These are phyloP conservation scores for Andrena chrysosceles DNA, from an alignment of 2,888 invertebrate species.

Conservation along the genomic window DNA sequence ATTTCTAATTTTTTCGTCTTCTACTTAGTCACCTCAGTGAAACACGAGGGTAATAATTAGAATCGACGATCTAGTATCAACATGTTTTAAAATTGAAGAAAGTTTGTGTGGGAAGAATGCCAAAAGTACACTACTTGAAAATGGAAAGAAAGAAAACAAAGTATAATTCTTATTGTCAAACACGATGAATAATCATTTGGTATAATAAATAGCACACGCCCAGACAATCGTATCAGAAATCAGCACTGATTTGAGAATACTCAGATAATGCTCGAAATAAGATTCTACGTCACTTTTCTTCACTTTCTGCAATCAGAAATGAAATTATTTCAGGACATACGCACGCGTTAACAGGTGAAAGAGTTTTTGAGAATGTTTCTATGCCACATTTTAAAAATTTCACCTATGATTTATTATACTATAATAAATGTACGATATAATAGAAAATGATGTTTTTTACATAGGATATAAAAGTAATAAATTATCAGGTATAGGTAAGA, in stretches of 20 bases:
- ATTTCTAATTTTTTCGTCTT: too few species aligned
- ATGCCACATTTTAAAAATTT: not conserved
- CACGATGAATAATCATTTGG: not conserved
- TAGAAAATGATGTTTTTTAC: not conserved
- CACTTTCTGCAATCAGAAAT: too few species aligned
- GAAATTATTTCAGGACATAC: not conserved
- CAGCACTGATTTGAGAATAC: not conserved
- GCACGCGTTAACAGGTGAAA: not conserved
- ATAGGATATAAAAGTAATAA: not conserved
- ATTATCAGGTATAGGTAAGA: not conserved
- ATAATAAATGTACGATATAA: not conserved
- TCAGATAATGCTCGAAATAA: not conserved
- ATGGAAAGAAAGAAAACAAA: not conserved
- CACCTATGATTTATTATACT: not conserved
- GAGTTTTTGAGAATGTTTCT: not conserved
- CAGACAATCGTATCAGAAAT: not conserved
- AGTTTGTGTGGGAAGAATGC: not conserved
- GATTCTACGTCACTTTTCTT: not conserved
- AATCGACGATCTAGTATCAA: not conserved
- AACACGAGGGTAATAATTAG: too few species aligned
- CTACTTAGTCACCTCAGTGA: too few species aligned
- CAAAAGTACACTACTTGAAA: not conserved
- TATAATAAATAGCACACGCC: not conserved
- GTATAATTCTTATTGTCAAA: conserved; percentile 6
- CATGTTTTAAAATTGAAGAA: not conserved